Evolutionary conservation across 2,797 vertebrate species (phyloP).

Genomic region (Sebastes itinus): DNA sequence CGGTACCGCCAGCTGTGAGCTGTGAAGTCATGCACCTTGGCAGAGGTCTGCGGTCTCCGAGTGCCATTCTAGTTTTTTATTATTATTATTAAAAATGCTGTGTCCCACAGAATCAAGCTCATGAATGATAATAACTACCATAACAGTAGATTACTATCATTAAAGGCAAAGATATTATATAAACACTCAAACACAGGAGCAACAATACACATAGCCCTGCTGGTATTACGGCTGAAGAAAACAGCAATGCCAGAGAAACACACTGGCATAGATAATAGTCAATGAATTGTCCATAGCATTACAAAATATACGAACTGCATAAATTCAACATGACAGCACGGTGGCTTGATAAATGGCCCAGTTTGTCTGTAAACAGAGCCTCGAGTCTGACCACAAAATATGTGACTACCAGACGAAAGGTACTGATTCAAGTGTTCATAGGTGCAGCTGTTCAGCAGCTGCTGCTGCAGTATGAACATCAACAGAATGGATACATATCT

Average conservation of each 20-base stretch:
- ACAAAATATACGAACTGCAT: not conserved
- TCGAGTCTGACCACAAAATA: not conserved
- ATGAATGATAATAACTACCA: not conserved
- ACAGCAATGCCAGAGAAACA: not conserved
- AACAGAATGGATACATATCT: not conserved
- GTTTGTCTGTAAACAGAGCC: not conserved
- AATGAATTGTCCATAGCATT: not conserved
- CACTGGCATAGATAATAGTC: not conserved
- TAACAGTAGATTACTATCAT: not conserved
- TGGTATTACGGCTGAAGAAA: not conserved
- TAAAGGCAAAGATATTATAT: not conserved
- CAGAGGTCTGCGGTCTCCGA: no score
- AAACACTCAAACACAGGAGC: not conserved
- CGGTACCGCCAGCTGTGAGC: no score
- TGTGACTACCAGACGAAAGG: not conserved
- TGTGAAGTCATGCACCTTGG: no score
- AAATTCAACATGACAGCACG: not conserved
- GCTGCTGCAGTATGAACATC: not conserved
- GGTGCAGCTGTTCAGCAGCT: not conserved
- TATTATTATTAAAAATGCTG: no score
- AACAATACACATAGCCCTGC: not conserved
- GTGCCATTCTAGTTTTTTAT: no score
- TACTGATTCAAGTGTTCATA: not conserved
- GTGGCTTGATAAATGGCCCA: not conserved
- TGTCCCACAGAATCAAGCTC: not conserved